Percentiles rank a stretch among this genome's conserved stretches.
Evolutionary conservation across 1,140 invertebrate species (phyloP).

Genomic region (Sminthurinus signatus): DNA sequence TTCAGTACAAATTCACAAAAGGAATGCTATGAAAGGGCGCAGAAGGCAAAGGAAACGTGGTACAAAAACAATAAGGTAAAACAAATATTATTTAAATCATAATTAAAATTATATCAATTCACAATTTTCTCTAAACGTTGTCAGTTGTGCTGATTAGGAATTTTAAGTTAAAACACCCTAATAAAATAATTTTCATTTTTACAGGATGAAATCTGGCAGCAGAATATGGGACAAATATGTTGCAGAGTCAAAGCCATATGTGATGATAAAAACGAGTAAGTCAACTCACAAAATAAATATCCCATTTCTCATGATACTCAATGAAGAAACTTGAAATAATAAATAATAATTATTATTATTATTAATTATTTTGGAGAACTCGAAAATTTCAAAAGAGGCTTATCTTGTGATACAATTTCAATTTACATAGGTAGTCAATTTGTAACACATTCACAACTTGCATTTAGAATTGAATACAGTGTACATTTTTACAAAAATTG

Average conservation of each 20-base stretch:
- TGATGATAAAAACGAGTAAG: conserved; percentile 27
- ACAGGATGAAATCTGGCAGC: conserved; percentile 19
- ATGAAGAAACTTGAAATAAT: not conserved
- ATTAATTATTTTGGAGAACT: too few species aligned
- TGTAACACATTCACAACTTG: too few species aligned
- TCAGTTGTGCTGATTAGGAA: not conserved
- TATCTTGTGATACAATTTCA: too few species aligned
- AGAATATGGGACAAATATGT: conserved; percentile 29
- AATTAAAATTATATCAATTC: not conserved
- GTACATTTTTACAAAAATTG: not conserved
- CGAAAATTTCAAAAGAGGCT: too few species aligned
- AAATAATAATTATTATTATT: too few species aligned
- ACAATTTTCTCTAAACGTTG: too few species aligned
- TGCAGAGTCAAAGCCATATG: conserved; percentile 23
- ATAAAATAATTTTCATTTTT: not conserved
- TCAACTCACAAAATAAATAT: not conserved
- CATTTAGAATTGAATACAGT: too few species aligned
- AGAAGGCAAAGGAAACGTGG: conserved; percentile 3
- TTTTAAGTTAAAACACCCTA: not conserved
- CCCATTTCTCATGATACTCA: not conserved
- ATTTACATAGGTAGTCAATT: not conserved
- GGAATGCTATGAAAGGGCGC: not conserved
- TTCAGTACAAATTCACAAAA: not conserved
- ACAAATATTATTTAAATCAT: conserved; percentile 2
- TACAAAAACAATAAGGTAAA: conserved; percentile 6